These are phyloP conservation scores for Megalonaias nervosa DNA, from an alignment of 1,140 invertebrate species.

Conservation along the genomic window DNA sequence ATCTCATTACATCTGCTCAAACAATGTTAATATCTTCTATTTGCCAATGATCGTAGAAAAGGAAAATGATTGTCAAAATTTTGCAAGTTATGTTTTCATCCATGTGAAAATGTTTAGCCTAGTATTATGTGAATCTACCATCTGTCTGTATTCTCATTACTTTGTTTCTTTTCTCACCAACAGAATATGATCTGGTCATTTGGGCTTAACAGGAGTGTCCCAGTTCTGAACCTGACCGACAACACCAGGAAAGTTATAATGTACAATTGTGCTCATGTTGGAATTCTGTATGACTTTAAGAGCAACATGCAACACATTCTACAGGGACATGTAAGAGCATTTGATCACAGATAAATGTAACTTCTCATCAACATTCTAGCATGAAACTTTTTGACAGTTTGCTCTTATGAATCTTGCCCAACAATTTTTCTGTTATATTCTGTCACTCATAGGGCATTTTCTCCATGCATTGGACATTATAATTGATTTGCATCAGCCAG, in stretches of 20 bases:
- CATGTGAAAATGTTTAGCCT: slow-evolving; percentile 1
- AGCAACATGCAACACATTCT: slow-evolving; percentile 70
- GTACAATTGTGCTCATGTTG: slow-evolving; percentile 70
- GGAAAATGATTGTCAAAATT: background rate
- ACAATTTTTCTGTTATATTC: no score
- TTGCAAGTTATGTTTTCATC: background rate
- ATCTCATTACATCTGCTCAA: background rate
- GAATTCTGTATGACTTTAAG: slow-evolving; percentile 69
- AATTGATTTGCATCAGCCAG: no score
- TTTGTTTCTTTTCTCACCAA: slow-evolving; percentile 28
- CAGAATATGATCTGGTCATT: slow-evolving; percentile 71
- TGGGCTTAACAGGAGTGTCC: slow-evolving; percentile 68
- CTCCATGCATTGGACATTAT: no score
- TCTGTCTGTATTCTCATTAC: slow-evolving; percentile 5
- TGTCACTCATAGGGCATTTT: no score
- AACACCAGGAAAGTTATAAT: slow-evolving; percentile 65
- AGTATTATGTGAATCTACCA: slow-evolving; percentile 1
- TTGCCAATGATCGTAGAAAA: background rate
- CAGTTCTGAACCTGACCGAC: slow-evolving; percentile 67
- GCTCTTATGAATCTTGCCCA: no score
- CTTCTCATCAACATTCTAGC: background rate
- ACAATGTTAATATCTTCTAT: background rate
- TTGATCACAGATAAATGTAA: background rate
- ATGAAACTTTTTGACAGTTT: no score
- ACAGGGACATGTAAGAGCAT: slow-evolving; percentile 70